Percentiles rank a stretch among this genome's conserved stretches.
Conservation (phyloP, 2,888 invertebrate genomes). For the Cyclophora punctaria region DNA sequence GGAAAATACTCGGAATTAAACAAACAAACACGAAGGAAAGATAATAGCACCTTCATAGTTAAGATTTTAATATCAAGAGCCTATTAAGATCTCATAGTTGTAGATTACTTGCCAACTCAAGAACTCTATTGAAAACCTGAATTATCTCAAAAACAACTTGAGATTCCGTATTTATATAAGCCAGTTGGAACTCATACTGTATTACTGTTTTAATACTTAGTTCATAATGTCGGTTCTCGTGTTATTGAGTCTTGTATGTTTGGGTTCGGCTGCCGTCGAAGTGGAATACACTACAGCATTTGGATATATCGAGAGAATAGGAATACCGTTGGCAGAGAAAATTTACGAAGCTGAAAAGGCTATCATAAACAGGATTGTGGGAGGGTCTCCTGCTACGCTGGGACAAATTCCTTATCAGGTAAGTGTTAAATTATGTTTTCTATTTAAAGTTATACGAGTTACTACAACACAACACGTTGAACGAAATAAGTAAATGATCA, state of each 20-base stretch:
- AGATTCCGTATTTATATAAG: too few relatives aligned
- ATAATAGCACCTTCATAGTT: too few relatives aligned
- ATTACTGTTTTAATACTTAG: not conserved
- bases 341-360: constrained; percentile 16
- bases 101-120: too few relatives aligned
- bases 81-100: too few relatives aligned
- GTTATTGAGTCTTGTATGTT: constrained; percentile 16
- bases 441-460: not conserved
- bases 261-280: constrained; percentile 11
- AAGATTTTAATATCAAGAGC: too few relatives aligned
- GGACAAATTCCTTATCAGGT: constrained; percentile 29
- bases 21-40: too few relatives aligned
- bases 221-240: constrained; percentile 12
- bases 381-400: constrained; percentile 14
- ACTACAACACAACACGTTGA: too few relatives aligned
- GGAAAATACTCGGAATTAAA: too few relatives aligned
- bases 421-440: not conserved
- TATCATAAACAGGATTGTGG: constrained; percentile 20
- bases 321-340: constrained; percentile 20
- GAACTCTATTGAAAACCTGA: too few relatives aligned
- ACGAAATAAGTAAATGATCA: too few relatives aligned
- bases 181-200: too few relatives aligned
- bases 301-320: constrained; percentile 20
- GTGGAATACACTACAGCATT: constrained; percentile 15
- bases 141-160: too few relatives aligned